A percentile compares a stretch with the other conserved stretches of the same genome.
phyloP scores from a whole-genome alignment of 1,140 invertebrate species.

The Latrodectus geometricus region DNA sequence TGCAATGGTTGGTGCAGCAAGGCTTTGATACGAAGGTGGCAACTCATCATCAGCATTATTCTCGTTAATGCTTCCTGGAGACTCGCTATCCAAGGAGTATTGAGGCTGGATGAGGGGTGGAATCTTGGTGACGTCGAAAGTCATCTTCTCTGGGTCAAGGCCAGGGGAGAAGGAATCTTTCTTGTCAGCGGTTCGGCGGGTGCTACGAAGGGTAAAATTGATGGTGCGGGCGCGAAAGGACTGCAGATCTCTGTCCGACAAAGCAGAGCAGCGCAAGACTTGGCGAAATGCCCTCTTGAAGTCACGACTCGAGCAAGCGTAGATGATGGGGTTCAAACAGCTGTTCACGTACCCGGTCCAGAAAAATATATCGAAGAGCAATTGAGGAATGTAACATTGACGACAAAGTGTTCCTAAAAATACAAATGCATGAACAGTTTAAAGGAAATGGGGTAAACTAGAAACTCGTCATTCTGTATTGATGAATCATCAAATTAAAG shows the following conservation, averaged over 20 bases:
- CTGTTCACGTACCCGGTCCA: conserved; percentile 82
- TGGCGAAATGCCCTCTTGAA: conserved; percentile 73
- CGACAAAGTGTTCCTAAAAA: conserved; percentile 71
- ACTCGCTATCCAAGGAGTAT: conserved; percentile 50
- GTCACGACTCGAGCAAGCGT: conserved; percentile 74
- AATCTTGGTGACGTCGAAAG: conserved; percentile 54
- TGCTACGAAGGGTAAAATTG: conserved; percentile 58
- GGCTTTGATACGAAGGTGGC: conserved; percentile 49
- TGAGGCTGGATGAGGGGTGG: conserved; percentile 50
- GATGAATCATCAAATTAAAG: neutral
- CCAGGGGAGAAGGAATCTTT: neutral
- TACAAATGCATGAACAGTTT: conserved; percentile 26
- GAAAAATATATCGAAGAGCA: conserved; percentile 73
- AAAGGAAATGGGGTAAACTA: neutral
- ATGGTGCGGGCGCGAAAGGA: conserved; percentile 59
- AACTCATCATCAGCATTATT: conserved; percentile 34
- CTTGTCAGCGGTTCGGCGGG: conserved; percentile 21
- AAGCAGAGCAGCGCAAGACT: conserved; percentile 67
- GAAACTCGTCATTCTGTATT: neutral
- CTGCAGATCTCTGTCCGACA: conserved; percentile 43
- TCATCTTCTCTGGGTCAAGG: conserved; percentile 27
- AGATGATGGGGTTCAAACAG: conserved; percentile 79
- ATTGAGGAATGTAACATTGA: conserved; percentile 69
- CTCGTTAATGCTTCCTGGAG: conserved; percentile 30
- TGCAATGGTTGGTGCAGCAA: conserved; percentile 49